Evolutionary conservation across 1,140 invertebrate genomes (phyloP).

Genomic region (Papilio machaon): DNA sequence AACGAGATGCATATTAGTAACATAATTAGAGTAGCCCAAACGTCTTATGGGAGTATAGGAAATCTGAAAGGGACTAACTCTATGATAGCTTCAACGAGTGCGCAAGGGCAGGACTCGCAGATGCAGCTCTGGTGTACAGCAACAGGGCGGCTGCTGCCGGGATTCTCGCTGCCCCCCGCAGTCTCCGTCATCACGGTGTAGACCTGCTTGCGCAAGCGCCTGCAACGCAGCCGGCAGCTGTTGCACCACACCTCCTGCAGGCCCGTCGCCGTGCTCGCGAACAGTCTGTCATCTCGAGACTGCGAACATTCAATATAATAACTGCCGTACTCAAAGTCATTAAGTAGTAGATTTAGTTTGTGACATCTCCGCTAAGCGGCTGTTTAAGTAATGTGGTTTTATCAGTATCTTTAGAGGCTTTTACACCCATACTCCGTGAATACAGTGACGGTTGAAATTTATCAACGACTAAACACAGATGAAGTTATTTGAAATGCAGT

Average conservation of each 20-base stretch:
- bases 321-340: background rate
- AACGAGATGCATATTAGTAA: too few species aligned
- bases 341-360: background rate
- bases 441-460: too few species aligned
- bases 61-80: conserved; percentile 40
- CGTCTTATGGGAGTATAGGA: too few species aligned
- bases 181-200: conserved; percentile 38
- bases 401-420: too few species aligned
- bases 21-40: too few species aligned
- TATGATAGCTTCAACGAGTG: conserved; percentile 49
- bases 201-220: conserved; percentile 32
- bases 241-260: conserved; percentile 62
- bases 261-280: conserved; percentile 50
- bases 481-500: background rate
- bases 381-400: too few species aligned
- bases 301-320: conserved; percentile 39
- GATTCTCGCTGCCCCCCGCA: background rate
- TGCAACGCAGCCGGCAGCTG: conserved; percentile 53
- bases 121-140: conserved; percentile 43
- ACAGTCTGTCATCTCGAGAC: conserved; percentile 50
- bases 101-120: conserved; percentile 59
- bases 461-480: too few species aligned
- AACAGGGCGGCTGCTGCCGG: conserved; percentile 18
- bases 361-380: too few species aligned
- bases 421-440: too few species aligned